Base-by-base conservation (phyloP, 2,888 invertebrate species). In the Drosophila falleni region DNA sequence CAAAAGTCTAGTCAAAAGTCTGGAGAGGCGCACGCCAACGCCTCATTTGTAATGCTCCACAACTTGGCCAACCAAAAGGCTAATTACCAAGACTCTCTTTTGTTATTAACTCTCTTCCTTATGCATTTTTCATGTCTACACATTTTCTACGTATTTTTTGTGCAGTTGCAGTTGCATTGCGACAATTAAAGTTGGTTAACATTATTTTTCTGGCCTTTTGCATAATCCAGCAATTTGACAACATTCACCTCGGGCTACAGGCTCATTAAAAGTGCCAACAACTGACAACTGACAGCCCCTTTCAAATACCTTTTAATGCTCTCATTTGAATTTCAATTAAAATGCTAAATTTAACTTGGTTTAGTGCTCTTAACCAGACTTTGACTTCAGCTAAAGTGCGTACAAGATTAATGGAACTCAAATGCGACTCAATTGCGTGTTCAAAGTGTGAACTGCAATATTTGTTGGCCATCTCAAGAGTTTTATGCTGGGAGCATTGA, bases 21-120 rank as follows among this genome's bases (percentile, higher is more conserved):
- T 51, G 11, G 19, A 37, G 51, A 46, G 67, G 49, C 61, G 80
- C 89, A 89, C 90, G 90, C 90, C 84, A 89, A 89, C 79, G 77
- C 70, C 87, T 79, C 89, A 89, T 89, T 89, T 90, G 90, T 90
- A 90, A 90, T 82, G 80, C 72, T 76, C 70, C 67, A 16, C 41
- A 50, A 23, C 31, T 42, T 16, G 15, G 51, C 41, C 23, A 4
- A 49, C 55, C 54, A 35, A 68, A 68, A 39, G 78, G 68, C 76
- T 78, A 78, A 78, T 78, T 78, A 65, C 64, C 61, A 47, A 23
- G 19, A 50, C 42, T 55, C 54, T 39, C 35, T 58, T 64, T 47
- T 70, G 53, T 69, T 49, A 37, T 42, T 35, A 29, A 56, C 51
- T 47, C 33, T 60, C 46, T 53, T 31, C 42, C n/a, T 47, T 55